Percentiles rank a stretch among this genome's conserved stretches.
These are phyloP conservation scores for Rhagoletis zephyria DNA, from an alignment of 1,140 invertebrate genomes.

Conservation along the genomic window DNA sequence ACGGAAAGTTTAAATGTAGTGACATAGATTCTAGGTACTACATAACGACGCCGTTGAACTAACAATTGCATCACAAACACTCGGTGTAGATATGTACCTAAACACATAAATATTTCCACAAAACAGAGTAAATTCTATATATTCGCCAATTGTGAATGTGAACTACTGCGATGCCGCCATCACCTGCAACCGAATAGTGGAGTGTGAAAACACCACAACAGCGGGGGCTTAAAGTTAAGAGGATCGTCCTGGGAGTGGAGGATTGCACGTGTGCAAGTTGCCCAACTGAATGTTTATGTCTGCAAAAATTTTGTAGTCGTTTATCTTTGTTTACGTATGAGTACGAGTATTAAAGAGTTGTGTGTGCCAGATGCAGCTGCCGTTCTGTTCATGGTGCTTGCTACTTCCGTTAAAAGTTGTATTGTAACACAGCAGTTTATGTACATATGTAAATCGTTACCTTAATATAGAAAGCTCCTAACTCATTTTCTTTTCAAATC, in stretches of 20 bases:
- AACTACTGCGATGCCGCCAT: neutral
- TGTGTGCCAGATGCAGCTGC: neutral
- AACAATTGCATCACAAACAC: neutral
- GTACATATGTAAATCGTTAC: too few relatives aligned
- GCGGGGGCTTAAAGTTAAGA: neutral
- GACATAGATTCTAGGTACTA: neutral
- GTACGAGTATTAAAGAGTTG: neutral
- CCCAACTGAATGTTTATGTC: neutral
- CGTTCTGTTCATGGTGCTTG: neutral
- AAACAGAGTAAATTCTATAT: neutral
- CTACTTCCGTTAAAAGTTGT: neutral
- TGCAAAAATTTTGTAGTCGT: slow-evolving; percentile 37
- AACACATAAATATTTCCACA: neutral
- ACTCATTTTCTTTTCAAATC: too few relatives aligned
- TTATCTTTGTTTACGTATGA: neutral
- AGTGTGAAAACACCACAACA: neutral
- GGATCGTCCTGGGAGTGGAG: neutral
- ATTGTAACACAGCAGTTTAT: neutral
- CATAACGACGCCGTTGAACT: neutral
- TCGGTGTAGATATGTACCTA: neutral
- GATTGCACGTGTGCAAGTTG: neutral
- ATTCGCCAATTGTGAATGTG: neutral
- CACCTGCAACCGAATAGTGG: neutral
- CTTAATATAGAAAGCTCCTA: too few relatives aligned
- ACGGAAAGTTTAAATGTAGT: too few relatives aligned